Base-by-base conservation (phyloP, 2,888 invertebrate species). In the Microdon myrmicae region DNA sequence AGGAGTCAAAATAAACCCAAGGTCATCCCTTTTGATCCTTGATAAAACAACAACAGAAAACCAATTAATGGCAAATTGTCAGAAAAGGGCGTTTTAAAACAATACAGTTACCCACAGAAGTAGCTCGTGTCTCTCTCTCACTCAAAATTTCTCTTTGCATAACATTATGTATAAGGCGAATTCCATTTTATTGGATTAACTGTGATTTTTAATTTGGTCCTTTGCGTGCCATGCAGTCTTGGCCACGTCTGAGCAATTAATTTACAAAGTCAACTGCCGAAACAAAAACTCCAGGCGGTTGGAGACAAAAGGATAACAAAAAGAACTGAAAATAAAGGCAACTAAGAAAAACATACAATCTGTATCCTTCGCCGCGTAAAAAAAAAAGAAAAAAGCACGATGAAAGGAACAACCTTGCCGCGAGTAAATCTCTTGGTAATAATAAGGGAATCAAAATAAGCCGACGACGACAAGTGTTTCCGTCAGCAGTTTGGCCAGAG, bases 151-250 rank as follows among this genome's bases (percentile, higher is more conserved):
- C n/a, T n/a, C n/a, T n/a, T n/a, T n/a, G n/a, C n/a, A n/a, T n/a
- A n/a, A n/a, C 51, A 41, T 51, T 51, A 37, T 47, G 51, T 37
- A 37, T 43, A 55, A 55, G 47, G 39, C 38, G 55, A 55, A 47
- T 55, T 55, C 35, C 34, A 55, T 55, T 55, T 39, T 55, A 58
- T 47, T 56, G 51, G 51, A 64, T 58, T 64, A 58, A 58, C 58
- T 64, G 64, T 64, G 64, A 64, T 64, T 58, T 58, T 64, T 64
- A 64, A 64, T 64, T 58, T 58, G 45, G 64, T 58, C 64, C 51
- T 53, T n/a, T n/a, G n/a, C n/a, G 10, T 13, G 20, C 14, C n/a
- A 19, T 31, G 12, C 7, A 16, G 29, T 38, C 8, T 8, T 23
- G 35, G 29, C 41, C 56, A 56, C 56, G 56, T 56, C 41, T 35